Evolutionary conservation across 2,113 vertebrate species (phyloP), one percentile per base, ranked within the genome.

Genomic region (Grammomys dolichurus): DNA sequence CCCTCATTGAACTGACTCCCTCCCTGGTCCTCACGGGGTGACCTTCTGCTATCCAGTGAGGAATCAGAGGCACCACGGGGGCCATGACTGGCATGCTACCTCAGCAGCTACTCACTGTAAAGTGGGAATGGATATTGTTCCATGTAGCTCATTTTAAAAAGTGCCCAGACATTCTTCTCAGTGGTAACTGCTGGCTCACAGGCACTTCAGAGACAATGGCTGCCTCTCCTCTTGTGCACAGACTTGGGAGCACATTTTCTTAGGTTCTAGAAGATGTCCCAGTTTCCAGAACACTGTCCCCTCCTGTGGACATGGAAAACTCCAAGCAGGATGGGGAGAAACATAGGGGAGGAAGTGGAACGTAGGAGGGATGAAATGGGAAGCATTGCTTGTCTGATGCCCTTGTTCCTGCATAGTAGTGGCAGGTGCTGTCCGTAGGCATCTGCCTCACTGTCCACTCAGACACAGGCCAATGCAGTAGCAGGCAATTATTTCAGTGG

Each of bases 31-130:
- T 69, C 48, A 40, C 36, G 56, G 70, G 60, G 60, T 93, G 82
- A 87, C 65, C 87, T 90, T 46, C 89, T 92, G 87, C 5, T 95
- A 51, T 65, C 90, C 48, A 31, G 36, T 5, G 40, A 89, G 65
- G 76, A 88, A 12, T 63, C 58, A 43, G 65, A 94, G 95, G 78
- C 73, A n/a, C 51, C 40, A 4, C 4, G 16, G 92, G 75, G 75
- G 10, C 89, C 94, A 51, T 67, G 67, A 63, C 19, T 48, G 88
- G 89, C 33, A 54, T 48, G 65, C 3, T 48, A 11, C 54, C 93
- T 92, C 12, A 12, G 46, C 31, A 80, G 48, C 77, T 36, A n/a
- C 69, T 92, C 12, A 0, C 7, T 54, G 7, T 73, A 28, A 95
- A 48, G 48, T 33, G 22, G 81, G 48, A 60, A 63, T 19, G 33